phyloP scores from a whole-genome alignment of 2,888 invertebrate species.

The Tetragonisca angustula region DNA sequence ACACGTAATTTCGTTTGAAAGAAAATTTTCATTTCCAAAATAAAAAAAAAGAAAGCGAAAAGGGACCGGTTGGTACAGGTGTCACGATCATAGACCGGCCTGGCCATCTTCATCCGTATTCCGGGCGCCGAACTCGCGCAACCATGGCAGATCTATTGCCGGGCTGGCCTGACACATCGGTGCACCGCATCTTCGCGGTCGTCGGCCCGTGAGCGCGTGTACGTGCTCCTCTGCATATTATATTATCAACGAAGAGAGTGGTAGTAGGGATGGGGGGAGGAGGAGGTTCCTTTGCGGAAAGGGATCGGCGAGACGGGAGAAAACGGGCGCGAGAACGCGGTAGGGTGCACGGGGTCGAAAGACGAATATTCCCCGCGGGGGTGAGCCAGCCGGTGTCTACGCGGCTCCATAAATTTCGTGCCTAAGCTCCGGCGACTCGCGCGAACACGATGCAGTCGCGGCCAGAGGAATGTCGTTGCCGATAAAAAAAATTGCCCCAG shows the following conservation, averaged over 20 bases:
- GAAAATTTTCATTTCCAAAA: too few species aligned
- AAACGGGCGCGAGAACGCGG: not conserved
- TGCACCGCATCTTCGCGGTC: conserved; percentile 57
- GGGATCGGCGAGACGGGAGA: not conserved
- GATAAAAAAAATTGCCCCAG: conserved; percentile 65
- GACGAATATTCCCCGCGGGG: conserved; percentile 46
- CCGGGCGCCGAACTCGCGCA: conserved; percentile 51
- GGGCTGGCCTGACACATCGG: conserved; percentile 55
- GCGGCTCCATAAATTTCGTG: conserved; percentile 63
- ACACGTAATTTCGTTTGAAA: conserved; percentile 12
- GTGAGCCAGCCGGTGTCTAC: conserved; percentile 21
- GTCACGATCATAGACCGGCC: conserved; percentile 23
- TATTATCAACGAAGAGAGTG: conserved; percentile 50
- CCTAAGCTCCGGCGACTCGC: conserved; percentile 58
- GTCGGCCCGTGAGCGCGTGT: conserved; percentile 34
- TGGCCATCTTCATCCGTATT: conserved; percentile 68
- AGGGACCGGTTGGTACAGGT: not conserved
- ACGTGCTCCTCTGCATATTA: conserved; percentile 61
- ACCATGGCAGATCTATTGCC: conserved; percentile 64
- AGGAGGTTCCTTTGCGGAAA: conserved; percentile 17
- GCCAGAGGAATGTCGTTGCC: conserved; percentile 64
- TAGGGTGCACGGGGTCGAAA: conserved; percentile 13
- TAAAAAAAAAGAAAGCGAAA: too few species aligned
- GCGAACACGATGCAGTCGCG: conserved; percentile 56
- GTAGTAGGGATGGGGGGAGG: too few species aligned